Conservation (phyloP, 2,888 invertebrate genomes). For the Tachina lurida region DNA sequence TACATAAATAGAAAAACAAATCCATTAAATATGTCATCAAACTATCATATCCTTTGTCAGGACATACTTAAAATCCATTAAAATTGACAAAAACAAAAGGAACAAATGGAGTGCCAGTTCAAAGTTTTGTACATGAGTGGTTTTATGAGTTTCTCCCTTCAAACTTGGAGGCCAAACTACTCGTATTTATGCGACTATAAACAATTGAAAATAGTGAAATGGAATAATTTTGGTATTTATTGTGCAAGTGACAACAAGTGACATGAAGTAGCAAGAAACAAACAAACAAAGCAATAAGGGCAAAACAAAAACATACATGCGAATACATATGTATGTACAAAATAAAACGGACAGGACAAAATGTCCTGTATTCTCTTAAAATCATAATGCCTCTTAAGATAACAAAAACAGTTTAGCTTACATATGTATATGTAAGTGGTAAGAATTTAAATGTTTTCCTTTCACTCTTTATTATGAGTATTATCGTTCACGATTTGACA, state of each 20-base stretch:
- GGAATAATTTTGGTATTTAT: constrained; percentile 58
- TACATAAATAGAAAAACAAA: constrained; percentile 2
- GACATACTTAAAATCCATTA: constrained; percentile 65
- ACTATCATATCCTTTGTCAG: constrained; percentile 50
- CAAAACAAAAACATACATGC: not conserved
- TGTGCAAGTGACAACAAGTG: constrained; percentile 63
- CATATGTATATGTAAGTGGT: constrained; percentile 27
- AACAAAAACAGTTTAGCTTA: constrained; percentile 47
- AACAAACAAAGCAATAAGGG: constrained; percentile 25
- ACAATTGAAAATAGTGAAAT: constrained; percentile 41
- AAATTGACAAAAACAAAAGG: constrained; percentile 45
- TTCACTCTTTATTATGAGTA: constrained; percentile 20
- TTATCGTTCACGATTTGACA: constrained; percentile 57
- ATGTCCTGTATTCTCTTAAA: not conserved
- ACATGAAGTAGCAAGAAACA: constrained; percentile 30
- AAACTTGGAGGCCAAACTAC: constrained; percentile 5
- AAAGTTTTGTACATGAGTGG: constrained; percentile 50
- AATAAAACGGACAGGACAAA: constrained; percentile 33
- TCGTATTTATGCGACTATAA: not conserved
- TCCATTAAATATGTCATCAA: constrained; percentile 49
- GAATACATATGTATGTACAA: not conserved
- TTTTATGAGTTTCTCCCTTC: constrained; percentile 60
- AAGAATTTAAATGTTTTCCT: constrained; percentile 50
- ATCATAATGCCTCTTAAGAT: constrained; percentile 47
- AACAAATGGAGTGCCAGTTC: constrained; percentile 54